Conservation (phyloP, 2,888 invertebrate genomes). For the Chrysomela aeneicollis region DNA sequence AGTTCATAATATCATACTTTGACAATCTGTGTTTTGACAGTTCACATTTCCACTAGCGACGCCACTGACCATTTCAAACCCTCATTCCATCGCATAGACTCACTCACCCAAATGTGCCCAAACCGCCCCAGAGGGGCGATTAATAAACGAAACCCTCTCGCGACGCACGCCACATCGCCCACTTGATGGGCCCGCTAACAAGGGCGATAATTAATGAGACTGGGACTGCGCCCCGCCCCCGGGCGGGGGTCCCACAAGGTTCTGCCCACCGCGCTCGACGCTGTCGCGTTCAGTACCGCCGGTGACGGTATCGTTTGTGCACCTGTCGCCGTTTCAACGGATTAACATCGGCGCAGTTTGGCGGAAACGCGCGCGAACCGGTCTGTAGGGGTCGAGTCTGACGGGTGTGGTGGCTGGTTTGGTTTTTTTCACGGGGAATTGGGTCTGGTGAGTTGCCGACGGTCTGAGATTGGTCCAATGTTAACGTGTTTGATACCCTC, state of each 20-base stretch:
- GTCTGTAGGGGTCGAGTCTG: constrained; percentile 10
- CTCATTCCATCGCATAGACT: no score
- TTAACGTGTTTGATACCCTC: no score
- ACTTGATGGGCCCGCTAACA: constrained; percentile 45
- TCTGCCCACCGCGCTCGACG: constrained; percentile 1
- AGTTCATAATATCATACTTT: no score
- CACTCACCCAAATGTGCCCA: no score
- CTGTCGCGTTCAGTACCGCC: not conserved
- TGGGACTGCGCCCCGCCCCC: constrained; percentile 50
- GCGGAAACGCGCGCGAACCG: not conserved
- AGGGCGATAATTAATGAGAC: constrained; percentile 56
- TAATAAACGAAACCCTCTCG: not conserved
- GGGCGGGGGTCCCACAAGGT: constrained; percentile 38
- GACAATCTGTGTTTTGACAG: no score
- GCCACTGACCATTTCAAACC: no score
- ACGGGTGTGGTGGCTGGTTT: constrained; percentile 13
- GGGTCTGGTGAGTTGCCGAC: not conserved
- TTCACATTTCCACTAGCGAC: no score
- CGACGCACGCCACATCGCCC: no score
- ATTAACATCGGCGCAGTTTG: not conserved
- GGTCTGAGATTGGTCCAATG: no score
- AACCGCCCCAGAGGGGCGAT: no score
- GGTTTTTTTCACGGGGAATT: not conserved
- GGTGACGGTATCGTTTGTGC: not conserved
- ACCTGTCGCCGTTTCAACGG: not conserved